Conservation (phyloP, 2,113 vertebrate genomes). For the Myiagra hebetior region DNA sequence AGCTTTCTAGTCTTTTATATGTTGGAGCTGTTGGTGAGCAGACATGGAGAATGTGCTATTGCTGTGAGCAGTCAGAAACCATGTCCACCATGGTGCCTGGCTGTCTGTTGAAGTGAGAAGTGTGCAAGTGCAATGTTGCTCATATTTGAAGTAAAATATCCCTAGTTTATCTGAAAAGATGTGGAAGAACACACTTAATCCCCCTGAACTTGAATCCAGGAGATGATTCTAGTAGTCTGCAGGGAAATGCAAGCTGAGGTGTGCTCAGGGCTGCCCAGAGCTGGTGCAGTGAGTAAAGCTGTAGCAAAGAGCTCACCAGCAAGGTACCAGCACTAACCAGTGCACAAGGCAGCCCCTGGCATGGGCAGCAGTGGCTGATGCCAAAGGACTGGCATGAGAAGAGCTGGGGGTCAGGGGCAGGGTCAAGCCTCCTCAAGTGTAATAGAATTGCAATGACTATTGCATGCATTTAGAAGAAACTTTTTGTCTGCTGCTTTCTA, state of each 20-base stretch:
- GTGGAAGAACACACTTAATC: background rate
- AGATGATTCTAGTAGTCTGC: background rate
- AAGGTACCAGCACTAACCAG: background rate
- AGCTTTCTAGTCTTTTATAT: background rate
- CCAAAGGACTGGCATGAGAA: background rate
- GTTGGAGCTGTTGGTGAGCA: background rate
- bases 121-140: background rate
- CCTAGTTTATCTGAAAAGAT: background rate
- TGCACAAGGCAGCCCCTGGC: background rate
- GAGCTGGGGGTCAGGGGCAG: background rate
- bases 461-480: background rate
- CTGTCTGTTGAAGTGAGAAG: background rate
- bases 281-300: background rate
- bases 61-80: background rate
- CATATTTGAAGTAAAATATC: background rate
- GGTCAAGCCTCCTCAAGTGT: rapidly evolving
- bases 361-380: background rate
- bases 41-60: background rate
- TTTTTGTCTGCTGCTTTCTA: background rate
- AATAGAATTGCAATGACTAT: background rate
- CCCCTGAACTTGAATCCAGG: background rate
- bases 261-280: background rate
- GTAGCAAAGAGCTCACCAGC: background rate
- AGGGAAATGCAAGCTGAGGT: background rate
- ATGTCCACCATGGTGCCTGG: background rate